phyloP scores from a whole-genome alignment of 1,140 invertebrate species.

The Plectrocnemia conspersa region DNA sequence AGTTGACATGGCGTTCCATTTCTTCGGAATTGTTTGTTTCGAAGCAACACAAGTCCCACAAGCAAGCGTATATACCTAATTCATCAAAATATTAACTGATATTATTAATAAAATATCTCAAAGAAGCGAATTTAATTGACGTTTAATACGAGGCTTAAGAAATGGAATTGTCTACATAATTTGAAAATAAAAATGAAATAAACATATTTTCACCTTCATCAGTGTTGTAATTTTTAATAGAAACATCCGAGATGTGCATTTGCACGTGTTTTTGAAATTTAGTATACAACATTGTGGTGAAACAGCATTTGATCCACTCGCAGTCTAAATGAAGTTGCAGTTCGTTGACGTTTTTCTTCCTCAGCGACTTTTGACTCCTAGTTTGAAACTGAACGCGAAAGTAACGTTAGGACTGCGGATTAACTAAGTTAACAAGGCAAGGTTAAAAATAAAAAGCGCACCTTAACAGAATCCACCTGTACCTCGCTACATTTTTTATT shows the following conservation, averaged over 20 bases:
- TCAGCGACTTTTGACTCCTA: no score
- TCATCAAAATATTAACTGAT: slow-evolving; percentile 28
- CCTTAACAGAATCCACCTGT: no score
- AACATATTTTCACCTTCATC: slow-evolving; percentile 37
- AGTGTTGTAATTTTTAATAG: slow-evolving; percentile 36
- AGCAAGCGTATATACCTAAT: slow-evolving; percentile 54
- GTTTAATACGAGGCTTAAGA: neutral
- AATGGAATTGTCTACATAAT: slow-evolving; percentile 3
- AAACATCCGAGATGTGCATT: slow-evolving; percentile 38
- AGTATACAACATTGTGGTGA: slow-evolving; percentile 38
- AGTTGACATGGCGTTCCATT: slow-evolving; percentile 66
- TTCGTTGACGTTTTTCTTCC: slow-evolving; percentile 7
- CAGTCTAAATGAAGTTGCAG: slow-evolving; percentile 35
- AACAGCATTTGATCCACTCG: slow-evolving; percentile 43
- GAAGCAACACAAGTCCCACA: slow-evolving; percentile 62
- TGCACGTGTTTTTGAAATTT: slow-evolving; percentile 42
- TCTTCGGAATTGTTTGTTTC: slow-evolving; percentile 50
- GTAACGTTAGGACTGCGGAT: no score
- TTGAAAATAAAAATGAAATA: slow-evolving; percentile 15
- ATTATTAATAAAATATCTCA: neutral
- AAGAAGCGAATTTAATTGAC: neutral
- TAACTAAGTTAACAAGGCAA: no score
- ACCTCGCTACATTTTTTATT: no score
- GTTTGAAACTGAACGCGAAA: no score
- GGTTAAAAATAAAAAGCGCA: no score